Base-by-base conservation (phyloP, 1,140 invertebrate species). In the Metaphire vulgaris region DNA sequence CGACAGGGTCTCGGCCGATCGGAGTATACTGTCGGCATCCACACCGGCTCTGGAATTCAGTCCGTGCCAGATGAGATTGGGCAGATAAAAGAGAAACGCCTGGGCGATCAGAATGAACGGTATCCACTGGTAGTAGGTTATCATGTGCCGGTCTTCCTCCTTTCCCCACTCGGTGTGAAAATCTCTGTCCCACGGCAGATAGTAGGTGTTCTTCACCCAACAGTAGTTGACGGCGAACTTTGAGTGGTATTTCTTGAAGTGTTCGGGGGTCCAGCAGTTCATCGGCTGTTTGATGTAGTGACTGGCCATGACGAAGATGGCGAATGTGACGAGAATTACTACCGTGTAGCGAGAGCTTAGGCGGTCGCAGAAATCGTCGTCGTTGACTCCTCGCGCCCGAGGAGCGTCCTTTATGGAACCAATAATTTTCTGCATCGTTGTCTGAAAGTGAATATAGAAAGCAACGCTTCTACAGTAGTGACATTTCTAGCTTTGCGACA, bases 51-150 rank as follows among this genome's bases (percentile, higher is more conserved):
- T 79, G 33, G 69, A 65, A 65, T 79, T 79, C 21, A 80, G 75
- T n/a, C 34, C 73, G 30, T 75, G 75, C 79, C 79, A 80, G 32
- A 78, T 71, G n/a, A 80, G 68, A 15, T 74, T 76, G 33, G 79
- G 79, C 56, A 80, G 69, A 70, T 79, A 80, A 41, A 80, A 80
- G 74, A 77, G 77, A n/a, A 79, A 56, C 2, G 79, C 87, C 80
- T 88, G 86, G 28, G 86, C 87, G 1, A 88, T 81, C 0, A 88
- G 83, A 76, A 88, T 88, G 82, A 88, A 87, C 1, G 87, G 87
- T 0, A 88, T 86, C 87, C 86, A 88, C 81, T 88, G 87, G 79
- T 88, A 88, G 79, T 88, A 88, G 1, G 84, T 26, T 26, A 71
- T 32, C 26, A n/a, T 26, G 26, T 71, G 69, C 2, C 32, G 69